phyloP scores from a whole-genome alignment of 2,797 vertebrate species.

The Calcarius lapponicus region DNA sequence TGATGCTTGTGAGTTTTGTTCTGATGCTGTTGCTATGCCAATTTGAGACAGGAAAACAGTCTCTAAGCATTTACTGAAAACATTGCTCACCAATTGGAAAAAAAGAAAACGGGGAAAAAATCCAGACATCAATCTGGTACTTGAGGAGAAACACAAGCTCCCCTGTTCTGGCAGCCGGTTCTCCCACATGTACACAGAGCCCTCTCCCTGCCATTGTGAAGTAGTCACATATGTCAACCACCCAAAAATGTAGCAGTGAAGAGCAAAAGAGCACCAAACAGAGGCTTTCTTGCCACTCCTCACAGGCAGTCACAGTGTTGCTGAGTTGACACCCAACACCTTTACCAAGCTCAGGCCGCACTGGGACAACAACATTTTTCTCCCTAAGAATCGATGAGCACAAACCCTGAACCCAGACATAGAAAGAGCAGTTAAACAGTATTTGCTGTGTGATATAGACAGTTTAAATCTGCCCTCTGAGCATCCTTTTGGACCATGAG shows the following conservation, averaged over 20 bases:
- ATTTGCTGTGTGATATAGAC: background rate
- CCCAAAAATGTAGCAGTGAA: background rate
- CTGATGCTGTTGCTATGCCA: conserved; percentile 48
- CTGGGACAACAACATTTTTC: background rate
- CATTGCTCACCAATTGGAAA: background rate
- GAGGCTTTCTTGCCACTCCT: background rate
- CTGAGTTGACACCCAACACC: background rate
- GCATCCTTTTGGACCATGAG: background rate
- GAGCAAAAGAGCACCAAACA: background rate
- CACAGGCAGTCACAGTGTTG: background rate
- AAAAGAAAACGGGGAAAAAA: background rate
- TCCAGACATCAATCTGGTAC: background rate
- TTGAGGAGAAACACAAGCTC: background rate
- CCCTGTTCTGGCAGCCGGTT: background rate
- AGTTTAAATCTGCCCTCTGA: background rate
- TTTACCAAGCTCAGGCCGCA: background rate
- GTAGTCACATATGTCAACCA: background rate
- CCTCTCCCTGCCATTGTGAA: background rate
- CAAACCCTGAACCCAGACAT: background rate
- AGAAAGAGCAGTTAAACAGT: background rate
- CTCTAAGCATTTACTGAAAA: conserved; percentile 36
- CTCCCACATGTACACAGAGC: background rate
- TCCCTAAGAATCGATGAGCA: fast-evolving
- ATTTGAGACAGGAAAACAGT: conserved; percentile 5
- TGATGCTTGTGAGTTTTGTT: conserved; percentile 13